Evolutionary conservation across 2,113 vertebrate genomes (phyloP).

Genomic region (Limnothrissa miodon): DNA sequence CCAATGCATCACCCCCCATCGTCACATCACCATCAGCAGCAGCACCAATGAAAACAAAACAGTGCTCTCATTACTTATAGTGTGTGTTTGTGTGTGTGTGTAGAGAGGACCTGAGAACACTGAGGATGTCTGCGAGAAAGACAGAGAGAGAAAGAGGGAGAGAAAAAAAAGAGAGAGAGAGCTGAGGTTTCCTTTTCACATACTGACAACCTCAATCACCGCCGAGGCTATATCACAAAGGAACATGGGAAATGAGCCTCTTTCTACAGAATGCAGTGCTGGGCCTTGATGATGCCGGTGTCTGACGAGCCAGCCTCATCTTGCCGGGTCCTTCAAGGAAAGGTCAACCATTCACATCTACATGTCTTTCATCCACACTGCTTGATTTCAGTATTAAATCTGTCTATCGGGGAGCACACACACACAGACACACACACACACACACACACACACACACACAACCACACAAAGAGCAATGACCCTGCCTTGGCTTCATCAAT

Average conservation of each 20-base stretch:
- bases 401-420: conserved; percentile 10
- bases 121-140: too few relatives aligned
- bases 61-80: not conserved
- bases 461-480: not conserved
- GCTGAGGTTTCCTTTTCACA: not conserved
- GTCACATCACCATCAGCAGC: too few relatives aligned
- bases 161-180: conserved; percentile 1
- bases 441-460: not conserved
- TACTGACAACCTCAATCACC: not conserved
- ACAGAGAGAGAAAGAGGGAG: not conserved
- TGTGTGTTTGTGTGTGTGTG: conserved; percentile 10
- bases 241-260: not conserved
- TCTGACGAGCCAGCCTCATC: not conserved
- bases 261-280: not conserved
- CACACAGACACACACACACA: conserved; percentile 14
- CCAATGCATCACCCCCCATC: too few relatives aligned
- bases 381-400: not conserved
- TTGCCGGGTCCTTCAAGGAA: not conserved
- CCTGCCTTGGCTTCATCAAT: conserved; percentile 20
- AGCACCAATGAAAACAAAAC: too few relatives aligned
- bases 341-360: not conserved
- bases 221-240: not conserved
- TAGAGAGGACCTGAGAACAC: too few relatives aligned
- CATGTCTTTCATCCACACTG: not conserved
- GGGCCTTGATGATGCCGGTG: not conserved